Base-by-base conservation (phyloP, 2,113 vertebrate species). In the Brachyhypopomus occidentalis region DNA sequence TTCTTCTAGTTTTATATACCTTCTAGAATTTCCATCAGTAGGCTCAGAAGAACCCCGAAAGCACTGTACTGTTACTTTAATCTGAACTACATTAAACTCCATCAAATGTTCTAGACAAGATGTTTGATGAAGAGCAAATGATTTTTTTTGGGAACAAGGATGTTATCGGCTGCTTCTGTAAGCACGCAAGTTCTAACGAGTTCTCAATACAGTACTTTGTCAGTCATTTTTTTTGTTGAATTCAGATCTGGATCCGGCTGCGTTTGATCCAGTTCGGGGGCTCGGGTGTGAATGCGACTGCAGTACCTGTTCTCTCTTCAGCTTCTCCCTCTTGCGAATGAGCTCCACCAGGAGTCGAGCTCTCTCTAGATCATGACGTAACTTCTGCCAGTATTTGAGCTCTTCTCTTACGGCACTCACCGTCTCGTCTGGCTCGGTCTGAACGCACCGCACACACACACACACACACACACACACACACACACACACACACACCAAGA, bases 371-470 rank as follows among this genome's bases (percentile, higher is more conserved):
- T 99, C 98, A 0, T 99, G 97, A 4, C 97, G 93, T n/a, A 99
- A 93, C 72, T 99, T 99, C 88, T 99, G 97, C 97, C 97, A 99
- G 86, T 98, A 98, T 79, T 97, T 98, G 86, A 99, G 91, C 74
- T 98, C 95, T 66, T 98, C 95, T 90, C 96, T 96, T 74, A 97
- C 96, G 0, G 96, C 97, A 27, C 93, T 97, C 17, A 95, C 94
- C 90, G 97, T 96, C 88, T 97, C 95, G n/a, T 98, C 95, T 83
- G 97, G 95, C 82, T 97, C 96, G 77, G 94, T 94, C 97, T 99
- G 88, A 2, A 85, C 80, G 70, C 38, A 12, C 80, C 22, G 34
- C 19, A 66, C 52, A 34, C 52, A 63, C 12, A 63, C 25, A 52
- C 19, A 66, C 52, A 34, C 52, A 63, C 12, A 63, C 25, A n/a